Evolutionary conservation across 2,797 vertebrate species (phyloP), one percentile per base, ranked within the genome.

Genomic region (Pangasius djambal): DNA sequence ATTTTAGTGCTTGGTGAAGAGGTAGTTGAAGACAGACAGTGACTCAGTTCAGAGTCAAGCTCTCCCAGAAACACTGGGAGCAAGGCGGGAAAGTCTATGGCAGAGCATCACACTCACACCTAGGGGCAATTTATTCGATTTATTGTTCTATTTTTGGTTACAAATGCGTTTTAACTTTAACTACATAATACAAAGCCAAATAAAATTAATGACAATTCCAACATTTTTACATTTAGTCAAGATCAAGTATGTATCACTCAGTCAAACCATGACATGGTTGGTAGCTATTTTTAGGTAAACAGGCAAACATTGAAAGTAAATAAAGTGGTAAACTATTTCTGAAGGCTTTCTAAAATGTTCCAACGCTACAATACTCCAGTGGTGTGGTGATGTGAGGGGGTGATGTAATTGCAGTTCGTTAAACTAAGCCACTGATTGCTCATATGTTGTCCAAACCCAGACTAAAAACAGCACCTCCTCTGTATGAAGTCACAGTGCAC

Each of bases 391-490:
- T 18, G 72, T 86, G 85, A 84, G 83, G 72, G 59, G 65, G 65
- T 15, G 28, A 57, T 90, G 22, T 88, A 90, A 88, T 88, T 89
- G 88, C 25, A 31, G 69, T 85, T 83, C 25, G 20, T 57, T 84
- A 90, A 78, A 18, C n/a, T 77, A 69, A 83, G 85, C 88, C 72
- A 88, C 83, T 28, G 31, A 28, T 79, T 89, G 87, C 83, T 90
- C 75, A 67, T 83, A 78, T 78, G 78, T 82, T 79, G 86, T 40
- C 87, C 82, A 61, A 84, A 87, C 57, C 86, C 90, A 84, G 78
- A 86, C 44, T 89, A 86, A 90, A 91, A 90, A 70, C 90, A 92
- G 87, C 86, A 90, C 57, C 61, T 72, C 59, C 82, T 88, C 70
- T 50, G 55, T 57, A 86, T 92, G 86, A 91, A 79, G 83, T 91